Evolutionary conservation across 2,113 vertebrate genomes (phyloP), one percentile per base, ranked within the genome.

Genomic region (Forbesichthys papilliferus): DNA sequence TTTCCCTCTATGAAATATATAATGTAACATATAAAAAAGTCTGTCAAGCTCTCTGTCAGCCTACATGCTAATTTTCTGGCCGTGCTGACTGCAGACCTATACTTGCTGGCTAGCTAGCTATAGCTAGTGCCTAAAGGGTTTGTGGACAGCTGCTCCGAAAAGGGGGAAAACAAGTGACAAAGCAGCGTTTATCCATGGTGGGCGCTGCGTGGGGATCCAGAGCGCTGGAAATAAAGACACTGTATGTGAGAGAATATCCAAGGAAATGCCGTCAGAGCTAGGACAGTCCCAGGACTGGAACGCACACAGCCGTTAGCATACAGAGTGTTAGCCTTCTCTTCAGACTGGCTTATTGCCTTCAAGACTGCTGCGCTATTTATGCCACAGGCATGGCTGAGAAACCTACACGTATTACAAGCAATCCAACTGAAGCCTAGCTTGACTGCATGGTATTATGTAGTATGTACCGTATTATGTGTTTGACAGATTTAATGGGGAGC

Each of bases 161-260:
- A 81, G 77, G 67, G 36, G 33, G 53, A 55, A 86, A 86, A 86
- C 57, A 64, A 59, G 70, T 71, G 75, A 92, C 89, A 92, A 91
- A 90, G 91, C 88, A 68, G 89, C 87, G 87, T 91, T 92, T 86
- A 91, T 91, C 80, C 85, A 64, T n/a, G 76, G 72, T 66, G 82
- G 79, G 61, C 69, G 48, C 77, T 77, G 79, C 79, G 73, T 71
- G 74, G 72, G 77, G 61, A 73, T 66, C 64, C 58, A 65, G 66
- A 53, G 53, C 64, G 65, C 86, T 91, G 88, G 85, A 91, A 91
- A 89, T 80, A 88, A 86, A 90, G 90, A 86, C 85, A 74, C 80
- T 87, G 80, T 88, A 83, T 86, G 82, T 75, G 82, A 80, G 81
- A 75, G 74, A 86, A 85, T 83, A 78, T 83, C 84, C 82, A 75